Conservation (phyloP, 2,888 invertebrate species). For the Ophion ellenae region DNA sequence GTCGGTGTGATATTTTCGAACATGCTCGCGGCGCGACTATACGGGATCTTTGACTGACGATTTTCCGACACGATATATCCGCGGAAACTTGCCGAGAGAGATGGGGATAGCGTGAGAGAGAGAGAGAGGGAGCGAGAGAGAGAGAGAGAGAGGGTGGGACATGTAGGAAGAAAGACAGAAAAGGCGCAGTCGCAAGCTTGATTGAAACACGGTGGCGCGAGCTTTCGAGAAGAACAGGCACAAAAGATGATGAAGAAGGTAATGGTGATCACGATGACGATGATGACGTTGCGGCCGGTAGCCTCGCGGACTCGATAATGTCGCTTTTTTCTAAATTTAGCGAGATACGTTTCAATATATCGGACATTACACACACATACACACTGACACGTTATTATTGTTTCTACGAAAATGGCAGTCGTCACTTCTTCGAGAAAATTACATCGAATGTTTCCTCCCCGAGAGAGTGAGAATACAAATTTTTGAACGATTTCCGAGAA, state of each 20-base stretch:
- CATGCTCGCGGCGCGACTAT: conserved; percentile 55
- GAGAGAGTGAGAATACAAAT: not conserved
- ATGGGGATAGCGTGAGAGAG: conserved; percentile 5
- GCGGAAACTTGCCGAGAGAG: conserved; percentile 29
- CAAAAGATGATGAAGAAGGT: conserved; percentile 14
- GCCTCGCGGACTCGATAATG: conserved; percentile 59
- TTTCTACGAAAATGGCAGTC: not conserved
- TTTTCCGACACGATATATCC: conserved; percentile 56
- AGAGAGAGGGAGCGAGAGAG: conserved; percentile 18
- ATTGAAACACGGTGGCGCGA: conserved; percentile 50
- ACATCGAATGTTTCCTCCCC: not conserved
- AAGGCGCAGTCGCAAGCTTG: conserved; percentile 43
- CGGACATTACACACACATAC: not conserved
- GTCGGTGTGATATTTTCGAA: conserved; percentile 47
- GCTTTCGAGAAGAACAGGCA: conserved; percentile 52
- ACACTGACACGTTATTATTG: conserved; percentile 1
- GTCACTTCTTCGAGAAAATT: not conserved
- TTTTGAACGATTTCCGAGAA: not conserved
- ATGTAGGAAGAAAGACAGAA: conserved; percentile 23
- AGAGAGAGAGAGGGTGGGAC: conserved; percentile 1
- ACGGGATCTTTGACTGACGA: conserved; percentile 63
- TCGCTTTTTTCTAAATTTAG: conserved; percentile 70
- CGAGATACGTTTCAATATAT: not conserved
- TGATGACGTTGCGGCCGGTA: conserved; percentile 42
- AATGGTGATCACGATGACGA: conserved; percentile 43